A percentile compares a stretch with the other conserved stretches of the same genome.
These are phyloP conservation scores for Tachina lurida DNA, from an alignment of 2,888 invertebrate genomes.

Conservation along the genomic window DNA sequence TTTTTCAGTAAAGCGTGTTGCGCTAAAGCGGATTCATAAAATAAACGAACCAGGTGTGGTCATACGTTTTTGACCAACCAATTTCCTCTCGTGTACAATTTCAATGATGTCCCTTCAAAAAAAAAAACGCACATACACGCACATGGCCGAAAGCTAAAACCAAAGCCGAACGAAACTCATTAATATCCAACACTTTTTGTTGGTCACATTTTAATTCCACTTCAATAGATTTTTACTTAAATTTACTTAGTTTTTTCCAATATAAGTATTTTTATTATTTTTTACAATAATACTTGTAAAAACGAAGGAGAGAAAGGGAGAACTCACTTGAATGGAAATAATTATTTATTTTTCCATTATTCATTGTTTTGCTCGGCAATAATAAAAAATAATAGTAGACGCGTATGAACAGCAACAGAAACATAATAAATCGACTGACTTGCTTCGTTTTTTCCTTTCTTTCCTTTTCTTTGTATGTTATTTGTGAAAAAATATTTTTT, in stretches of 20 bases:
- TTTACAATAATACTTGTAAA: constrained; percentile 38
- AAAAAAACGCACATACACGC: constrained; percentile 14
- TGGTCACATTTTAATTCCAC: constrained; percentile 80
- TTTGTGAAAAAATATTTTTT: constrained; percentile 42
- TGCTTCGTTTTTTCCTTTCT: constrained; percentile 29
- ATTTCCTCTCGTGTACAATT: constrained; percentile 5
- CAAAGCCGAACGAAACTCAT: constrained; percentile 60
- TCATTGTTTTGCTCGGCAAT: constrained; percentile 53
- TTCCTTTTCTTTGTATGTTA: not conserved
- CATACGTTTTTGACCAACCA: not conserved
- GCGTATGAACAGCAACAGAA: constrained; percentile 56
- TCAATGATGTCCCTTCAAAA: not conserved
- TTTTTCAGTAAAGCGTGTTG: no score
- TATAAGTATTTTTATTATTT: constrained; percentile 52
- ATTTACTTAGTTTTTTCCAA: constrained; percentile 55
- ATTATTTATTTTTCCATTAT: constrained; percentile 58
- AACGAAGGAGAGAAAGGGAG: constrained; percentile 70
- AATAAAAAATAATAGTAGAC: constrained; percentile 60
- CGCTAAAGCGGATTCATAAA: no score
- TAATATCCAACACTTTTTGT: constrained; percentile 73
- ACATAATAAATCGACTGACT: constrained; percentile 54
- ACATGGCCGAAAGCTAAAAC: constrained; percentile 51
- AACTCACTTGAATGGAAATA: constrained; percentile 80
- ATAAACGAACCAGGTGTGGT: no score
- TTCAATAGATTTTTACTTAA: constrained; percentile 76